Evolutionary conservation across 2,888 invertebrate species (phyloP).

Genomic region (Chymomyza amoena): DNA sequence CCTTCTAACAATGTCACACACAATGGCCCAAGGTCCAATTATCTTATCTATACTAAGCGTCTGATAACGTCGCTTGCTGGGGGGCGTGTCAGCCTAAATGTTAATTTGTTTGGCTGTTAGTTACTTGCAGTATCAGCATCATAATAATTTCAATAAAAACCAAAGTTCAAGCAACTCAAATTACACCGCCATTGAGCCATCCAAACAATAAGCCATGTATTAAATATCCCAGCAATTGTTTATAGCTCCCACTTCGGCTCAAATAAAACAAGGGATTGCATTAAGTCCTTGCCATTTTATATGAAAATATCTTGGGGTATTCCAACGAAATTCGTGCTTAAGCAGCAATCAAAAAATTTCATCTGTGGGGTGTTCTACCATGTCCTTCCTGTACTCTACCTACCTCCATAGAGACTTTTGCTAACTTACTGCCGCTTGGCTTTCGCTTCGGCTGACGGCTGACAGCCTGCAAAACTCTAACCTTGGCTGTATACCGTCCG

Average conservation of each 20-base stretch:
- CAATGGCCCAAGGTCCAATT: slow-evolving; percentile 31
- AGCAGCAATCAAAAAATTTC: slow-evolving; percentile 40
- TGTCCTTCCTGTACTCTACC: background rate
- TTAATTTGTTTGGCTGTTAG: slow-evolving; percentile 4
- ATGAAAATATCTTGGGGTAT: background rate
- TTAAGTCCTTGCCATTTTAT: background rate
- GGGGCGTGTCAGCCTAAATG: background rate
- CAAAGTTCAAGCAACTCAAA: background rate
- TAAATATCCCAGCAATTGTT: slow-evolving; percentile 49
- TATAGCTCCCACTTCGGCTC: slow-evolving; percentile 6
- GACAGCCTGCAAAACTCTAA: slow-evolving; percentile 45
- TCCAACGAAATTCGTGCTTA: slow-evolving; percentile 51
- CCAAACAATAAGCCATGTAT: background rate
- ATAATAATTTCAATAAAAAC: background rate
- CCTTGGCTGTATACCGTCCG: slow-evolving; percentile 64
- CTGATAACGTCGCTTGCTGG: background rate
- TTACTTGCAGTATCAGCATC: background rate
- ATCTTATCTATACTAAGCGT: slow-evolving; percentile 13
- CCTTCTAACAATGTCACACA: background rate
- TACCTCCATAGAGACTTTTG: background rate
- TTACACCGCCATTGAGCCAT: background rate
- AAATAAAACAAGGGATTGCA: background rate
- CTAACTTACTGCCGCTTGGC: background rate
- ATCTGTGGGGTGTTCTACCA: slow-evolving; percentile 3
- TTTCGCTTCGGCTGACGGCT: background rate